Evolutionary conservation across 2,888 invertebrate genomes (phyloP), one percentile per base, ranked within the genome.

Genomic region (Orchesella flavescens): DNA sequence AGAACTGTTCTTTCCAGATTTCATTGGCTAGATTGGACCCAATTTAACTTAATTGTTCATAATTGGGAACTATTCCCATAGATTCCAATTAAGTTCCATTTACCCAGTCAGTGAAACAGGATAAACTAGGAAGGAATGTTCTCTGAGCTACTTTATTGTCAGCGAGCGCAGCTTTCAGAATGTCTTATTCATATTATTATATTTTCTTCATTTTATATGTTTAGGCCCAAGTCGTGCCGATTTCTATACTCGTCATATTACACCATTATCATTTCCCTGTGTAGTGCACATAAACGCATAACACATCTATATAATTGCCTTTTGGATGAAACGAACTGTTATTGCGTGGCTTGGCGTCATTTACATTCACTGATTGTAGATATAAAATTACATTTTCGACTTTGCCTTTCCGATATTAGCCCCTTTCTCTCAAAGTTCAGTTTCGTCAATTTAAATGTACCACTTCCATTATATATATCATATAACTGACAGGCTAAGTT

Each of bases 1-100:
- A 79, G 65, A 55, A 24, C 77, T 73, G 66, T 55, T 73, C 76
- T 73, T 44, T 78, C 61, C 74, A 72, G 83, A 83, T 82, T 84
- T 87, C 87, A 88, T 88, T 88, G 87, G 83, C 83, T 87, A 87
- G 87, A 88, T 88, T 88, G 88, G 86, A 83, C 75, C 84, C 86
- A 88, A 87, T 88, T 87, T 86, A 84, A 85, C 78, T 85, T 88
- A 88, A 88, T 88, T 88, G 87, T 86, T 83, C 85, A 81, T 87
- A 87, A 88, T 88, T 88, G 87, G 87, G 86, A 86, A 86, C 85
- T 86, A 87, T 84, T 87, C 85, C 85, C 86, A 85, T 88, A 86
- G 87, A 86, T 88, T 88, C 86, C 86, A 87, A 88, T 88, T 88
- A 87, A 85, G 74, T 84, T 87, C 86, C 87, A 84, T 86, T 86